Evolutionary conservation across 2,113 vertebrate species (phyloP), one percentile per base, ranked within the genome.

Genomic region (Aegotheles bennettii): DNA sequence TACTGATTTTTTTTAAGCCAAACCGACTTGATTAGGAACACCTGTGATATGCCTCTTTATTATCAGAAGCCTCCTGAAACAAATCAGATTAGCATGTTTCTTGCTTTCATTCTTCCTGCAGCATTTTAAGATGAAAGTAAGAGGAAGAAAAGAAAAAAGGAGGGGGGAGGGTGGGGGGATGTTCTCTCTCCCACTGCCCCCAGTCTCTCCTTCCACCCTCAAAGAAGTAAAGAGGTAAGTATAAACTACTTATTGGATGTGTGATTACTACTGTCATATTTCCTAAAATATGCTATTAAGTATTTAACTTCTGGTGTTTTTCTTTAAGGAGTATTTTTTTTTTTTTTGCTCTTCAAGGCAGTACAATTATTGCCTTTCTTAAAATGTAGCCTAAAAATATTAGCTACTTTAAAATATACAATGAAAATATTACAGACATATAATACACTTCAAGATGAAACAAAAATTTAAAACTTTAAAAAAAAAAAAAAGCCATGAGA

Each of bases 11-110:
- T 89, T 54, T 15, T 7, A 75, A 95, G 74, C 53, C 93, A 90
- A 97, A 97, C 89, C 85, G 93, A 83, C 89, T 97, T 98, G 96
- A 98, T 98, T 97, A 97, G 84, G 96, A 98, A 98, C 97, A 98
- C 97, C 97, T 98, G 97, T 96, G 96, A 98, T 97, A 97, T 91
- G 89, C 81, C 90, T 89, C 69, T 95, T 95, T 97, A 97, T 97
- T 96, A 97, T 96, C 96, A 87, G 80, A 97, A 96, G 95, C 43
- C 94, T 96, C 93, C 96, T 97, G 87, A 98, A 96, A 97, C 94
- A 97, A 98, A 98, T 98, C 94, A 97, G 96, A 95, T 97, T 97
- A 98, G 77, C 94, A 93, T 94, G 93, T 97, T 97, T 96, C 96
- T 48, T 97, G 96, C 96, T 96, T 98, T 97, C 97, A 97, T 97